Percentiles rank a stretch among this genome's conserved stretches.
Evolutionary conservation across 37 sponge, comb jelly and placozoan genomes (phyloP).

Genomic region (Cliona cf. orientalis): DNA sequence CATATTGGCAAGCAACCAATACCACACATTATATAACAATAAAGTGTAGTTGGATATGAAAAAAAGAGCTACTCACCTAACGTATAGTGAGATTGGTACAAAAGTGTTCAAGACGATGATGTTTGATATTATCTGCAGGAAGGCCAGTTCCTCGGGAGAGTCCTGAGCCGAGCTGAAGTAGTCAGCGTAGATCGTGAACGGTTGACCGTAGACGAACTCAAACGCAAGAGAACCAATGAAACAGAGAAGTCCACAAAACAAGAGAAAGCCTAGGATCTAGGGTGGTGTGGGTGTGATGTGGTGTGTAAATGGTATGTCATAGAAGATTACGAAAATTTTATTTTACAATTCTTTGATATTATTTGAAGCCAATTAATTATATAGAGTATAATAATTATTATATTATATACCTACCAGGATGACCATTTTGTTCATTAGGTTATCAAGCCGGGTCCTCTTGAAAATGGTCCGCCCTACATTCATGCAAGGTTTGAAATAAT

Average conservation of each 20-base stretch:
- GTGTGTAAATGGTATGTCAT: no score
- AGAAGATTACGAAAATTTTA: no score
- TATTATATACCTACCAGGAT: conserved; percentile 88
- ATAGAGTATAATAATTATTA: no score
- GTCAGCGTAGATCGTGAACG: conserved; percentile 62
- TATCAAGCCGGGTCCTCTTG: conserved; percentile 90
- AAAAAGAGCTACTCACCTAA: conserved; percentile 88
- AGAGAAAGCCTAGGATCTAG: conserved; percentile 83
- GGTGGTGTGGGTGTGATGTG: no score
- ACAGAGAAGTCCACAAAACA: conserved; percentile 38
- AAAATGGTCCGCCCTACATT: conserved; percentile 76
- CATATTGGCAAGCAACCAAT: no score
- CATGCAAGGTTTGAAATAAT: no score
- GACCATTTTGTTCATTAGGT: conserved; percentile 83
- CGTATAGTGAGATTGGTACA: conserved; percentile 98
- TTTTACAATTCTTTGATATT: no score
- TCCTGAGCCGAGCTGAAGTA: conserved; percentile 48
- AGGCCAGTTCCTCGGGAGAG: conserved; percentile 64
- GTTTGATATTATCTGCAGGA: conserved; percentile 91
- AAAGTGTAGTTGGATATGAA: no score
- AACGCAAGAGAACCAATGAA: conserved; percentile 72
- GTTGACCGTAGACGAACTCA: conserved; percentile 72
- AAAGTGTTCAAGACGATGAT: conserved; percentile 95
- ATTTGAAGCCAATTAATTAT: no score
- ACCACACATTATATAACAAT: no score